Conservation (phyloP, 2,888 invertebrate species). For the Tachystola acroxantha region DNA sequence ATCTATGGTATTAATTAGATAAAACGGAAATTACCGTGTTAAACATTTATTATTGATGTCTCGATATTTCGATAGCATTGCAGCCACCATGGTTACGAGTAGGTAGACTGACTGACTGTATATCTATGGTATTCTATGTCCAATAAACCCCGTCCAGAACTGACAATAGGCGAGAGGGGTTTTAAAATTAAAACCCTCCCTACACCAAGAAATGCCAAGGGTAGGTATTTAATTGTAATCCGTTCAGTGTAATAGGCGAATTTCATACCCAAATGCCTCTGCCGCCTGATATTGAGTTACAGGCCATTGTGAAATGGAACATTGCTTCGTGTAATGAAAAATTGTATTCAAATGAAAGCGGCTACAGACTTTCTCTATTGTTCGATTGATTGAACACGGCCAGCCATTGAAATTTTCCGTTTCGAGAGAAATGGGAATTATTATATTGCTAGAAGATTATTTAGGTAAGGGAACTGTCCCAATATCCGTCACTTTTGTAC, state of each 20-base stretch:
- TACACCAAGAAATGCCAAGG: constrained; percentile 44
- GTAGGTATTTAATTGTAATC: constrained; percentile 63
- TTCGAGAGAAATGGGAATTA: no score
- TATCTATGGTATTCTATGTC: no score
- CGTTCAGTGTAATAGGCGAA: constrained; percentile 56
- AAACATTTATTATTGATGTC: no score
- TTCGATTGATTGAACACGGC: background rate
- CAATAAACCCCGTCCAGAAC: background rate
- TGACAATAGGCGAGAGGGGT: constrained; percentile 19
- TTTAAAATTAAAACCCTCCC: constrained; percentile 61
- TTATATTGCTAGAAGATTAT: no score
- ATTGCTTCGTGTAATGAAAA: constrained; percentile 45
- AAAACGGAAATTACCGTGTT: no score
- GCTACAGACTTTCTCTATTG: constrained; percentile 19
- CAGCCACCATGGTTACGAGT: no score
- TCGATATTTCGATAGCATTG: no score
- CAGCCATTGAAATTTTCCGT: no score
- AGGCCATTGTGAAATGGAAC: constrained; percentile 36
- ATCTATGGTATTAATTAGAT: no score
- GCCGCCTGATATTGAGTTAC: constrained; percentile 54
- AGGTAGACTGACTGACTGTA: no score
- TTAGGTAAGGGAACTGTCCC: no score
- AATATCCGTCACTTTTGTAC: no score
- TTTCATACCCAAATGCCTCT: constrained; percentile 61
- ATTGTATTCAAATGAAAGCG: constrained; percentile 23